Conservation (phyloP, 2,113 vertebrate genomes). For the Gopherus flavomarginatus region DNA sequence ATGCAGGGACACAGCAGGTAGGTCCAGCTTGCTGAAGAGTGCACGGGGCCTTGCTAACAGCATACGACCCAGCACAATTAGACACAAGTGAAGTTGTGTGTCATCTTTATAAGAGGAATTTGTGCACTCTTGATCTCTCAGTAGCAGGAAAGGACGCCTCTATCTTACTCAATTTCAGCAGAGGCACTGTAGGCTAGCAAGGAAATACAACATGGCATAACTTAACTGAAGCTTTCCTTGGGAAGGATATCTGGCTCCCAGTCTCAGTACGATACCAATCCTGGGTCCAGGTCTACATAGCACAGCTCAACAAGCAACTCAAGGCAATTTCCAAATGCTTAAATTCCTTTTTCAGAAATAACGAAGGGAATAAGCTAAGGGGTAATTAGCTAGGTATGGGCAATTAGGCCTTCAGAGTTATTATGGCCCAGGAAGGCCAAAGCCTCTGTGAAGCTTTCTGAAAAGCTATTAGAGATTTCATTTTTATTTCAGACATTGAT, state of each 20-base stretch:
- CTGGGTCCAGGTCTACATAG: fast-evolving
- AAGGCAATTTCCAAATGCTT: background rate
- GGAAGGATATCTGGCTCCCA: background rate
- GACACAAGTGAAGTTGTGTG: background rate
- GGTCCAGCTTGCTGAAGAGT: background rate
- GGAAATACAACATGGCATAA: fast-evolving
- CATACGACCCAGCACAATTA: background rate
- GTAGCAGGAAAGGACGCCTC: background rate
- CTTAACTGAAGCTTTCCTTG: background rate
- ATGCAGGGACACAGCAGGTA: background rate
- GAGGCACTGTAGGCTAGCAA: background rate
- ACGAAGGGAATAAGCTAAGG: background rate
- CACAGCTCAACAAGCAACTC: background rate
- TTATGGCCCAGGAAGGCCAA: background rate
- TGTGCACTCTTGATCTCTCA: background rate
- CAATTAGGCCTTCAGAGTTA: background rate
- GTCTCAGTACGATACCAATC: background rate
- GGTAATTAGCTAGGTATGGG: background rate
- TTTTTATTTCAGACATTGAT: background rate
- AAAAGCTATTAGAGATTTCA: background rate
- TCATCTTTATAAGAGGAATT: background rate
- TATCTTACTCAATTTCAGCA: background rate
- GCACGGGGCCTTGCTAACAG: background rate
- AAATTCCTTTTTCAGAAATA: background rate
- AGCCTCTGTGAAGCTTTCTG: background rate